Conservation (phyloP, 2,113 vertebrate species). For the Chauna torquata region DNA sequence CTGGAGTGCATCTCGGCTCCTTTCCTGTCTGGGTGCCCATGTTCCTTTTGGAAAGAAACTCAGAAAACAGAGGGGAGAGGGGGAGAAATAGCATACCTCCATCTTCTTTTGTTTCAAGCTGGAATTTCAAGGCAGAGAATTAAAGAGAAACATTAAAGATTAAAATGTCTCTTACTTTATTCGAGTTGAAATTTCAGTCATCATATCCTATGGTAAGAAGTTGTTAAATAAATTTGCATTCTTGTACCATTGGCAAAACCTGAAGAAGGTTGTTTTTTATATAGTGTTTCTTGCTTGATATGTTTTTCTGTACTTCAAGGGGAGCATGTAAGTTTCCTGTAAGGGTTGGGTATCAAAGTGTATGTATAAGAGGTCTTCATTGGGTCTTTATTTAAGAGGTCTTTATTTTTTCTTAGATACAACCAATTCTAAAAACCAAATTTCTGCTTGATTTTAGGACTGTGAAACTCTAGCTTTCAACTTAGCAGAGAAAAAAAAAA, state of each 20-base stretch:
- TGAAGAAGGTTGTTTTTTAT: neutral
- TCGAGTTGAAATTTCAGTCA: neutral
- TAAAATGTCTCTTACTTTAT: too few species aligned
- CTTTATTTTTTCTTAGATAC: neutral
- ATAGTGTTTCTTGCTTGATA: neutral
- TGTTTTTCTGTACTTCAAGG: neutral
- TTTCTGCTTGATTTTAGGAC: neutral
- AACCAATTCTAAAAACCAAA: neutral
- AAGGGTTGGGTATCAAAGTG: neutral
- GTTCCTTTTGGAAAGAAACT: neutral
- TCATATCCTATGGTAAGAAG: neutral
- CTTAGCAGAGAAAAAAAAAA: neutral
- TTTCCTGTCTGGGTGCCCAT: neutral
- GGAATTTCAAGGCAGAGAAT: neutral
- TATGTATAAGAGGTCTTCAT: neutral
- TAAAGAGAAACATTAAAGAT: neutral
- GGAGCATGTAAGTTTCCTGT: neutral
- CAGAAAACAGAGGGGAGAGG: neutral
- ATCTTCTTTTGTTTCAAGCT: neutral
- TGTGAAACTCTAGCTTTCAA: neutral
- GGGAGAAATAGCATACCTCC: neutral
- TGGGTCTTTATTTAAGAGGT: neutral
- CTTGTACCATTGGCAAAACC: neutral
- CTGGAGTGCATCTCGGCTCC: neutral
- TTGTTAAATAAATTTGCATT: neutral